Conservation (phyloP, 2,113 vertebrate genomes). For the Lipophrys pholis region DNA sequence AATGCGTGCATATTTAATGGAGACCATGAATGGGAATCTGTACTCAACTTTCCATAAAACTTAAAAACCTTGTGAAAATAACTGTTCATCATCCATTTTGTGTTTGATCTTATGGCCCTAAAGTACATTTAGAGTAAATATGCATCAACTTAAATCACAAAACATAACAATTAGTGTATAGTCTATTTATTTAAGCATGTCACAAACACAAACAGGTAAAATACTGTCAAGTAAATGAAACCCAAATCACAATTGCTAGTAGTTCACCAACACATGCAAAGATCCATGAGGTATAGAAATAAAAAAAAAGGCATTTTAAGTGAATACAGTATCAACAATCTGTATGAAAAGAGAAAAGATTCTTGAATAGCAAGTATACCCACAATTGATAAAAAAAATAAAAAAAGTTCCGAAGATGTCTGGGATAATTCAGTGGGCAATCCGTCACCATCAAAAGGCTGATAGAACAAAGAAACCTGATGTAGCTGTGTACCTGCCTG, state of each 20-base stretch:
- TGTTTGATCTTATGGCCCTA: slow-evolving; percentile 16
- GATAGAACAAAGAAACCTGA: slow-evolving; percentile 15
- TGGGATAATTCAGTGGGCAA: slow-evolving; percentile 41
- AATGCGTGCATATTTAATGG: not conserved
- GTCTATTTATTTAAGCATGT: slow-evolving; percentile 60
- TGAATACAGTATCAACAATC: slow-evolving; percentile 45
- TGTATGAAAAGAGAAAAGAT: slow-evolving; percentile 17
- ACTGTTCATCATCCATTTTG: not conserved
- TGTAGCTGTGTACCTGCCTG: slow-evolving; percentile 26
- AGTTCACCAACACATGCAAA: slow-evolving; percentile 46
- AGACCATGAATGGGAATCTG: not conserved
- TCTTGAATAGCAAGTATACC: slow-evolving; percentile 31
- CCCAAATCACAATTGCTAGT: slow-evolving; percentile 28
- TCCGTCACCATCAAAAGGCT: slow-evolving; percentile 47
- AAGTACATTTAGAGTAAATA: not conserved
- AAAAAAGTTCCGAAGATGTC: slow-evolving; percentile 21
- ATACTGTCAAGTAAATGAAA: slow-evolving; percentile 10
- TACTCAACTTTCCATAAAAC: not conserved
- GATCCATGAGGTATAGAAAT: slow-evolving; percentile 23
- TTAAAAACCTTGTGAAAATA: not conserved
- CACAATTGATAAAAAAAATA: slow-evolving; percentile 21
- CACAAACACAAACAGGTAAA: slow-evolving; percentile 32
- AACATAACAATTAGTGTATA: slow-evolving; percentile 24
- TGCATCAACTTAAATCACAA: slow-evolving; percentile 33
- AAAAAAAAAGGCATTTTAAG: not conserved